These are phyloP conservation scores for Hydropsyche betteni DNA, from an alignment of 2,888 invertebrate genomes.

Conservation along the genomic window DNA sequence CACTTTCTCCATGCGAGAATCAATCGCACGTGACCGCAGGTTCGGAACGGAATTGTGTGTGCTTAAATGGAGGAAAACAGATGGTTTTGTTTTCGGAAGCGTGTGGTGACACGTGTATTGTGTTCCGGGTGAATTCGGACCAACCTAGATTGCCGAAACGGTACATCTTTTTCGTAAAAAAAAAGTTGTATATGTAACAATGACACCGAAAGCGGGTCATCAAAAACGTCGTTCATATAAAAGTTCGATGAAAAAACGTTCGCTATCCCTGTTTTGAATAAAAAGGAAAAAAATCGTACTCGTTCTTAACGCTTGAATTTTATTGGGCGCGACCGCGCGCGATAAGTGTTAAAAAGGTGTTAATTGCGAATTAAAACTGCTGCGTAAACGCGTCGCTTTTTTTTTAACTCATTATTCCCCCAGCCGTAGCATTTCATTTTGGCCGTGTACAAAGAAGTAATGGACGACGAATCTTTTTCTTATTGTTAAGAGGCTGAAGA, in stretches of 20 bases:
- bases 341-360: slow-evolving; percentile 4
- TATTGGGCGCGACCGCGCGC: background rate
- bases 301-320: background rate
- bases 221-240: background rate
- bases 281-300: background rate
- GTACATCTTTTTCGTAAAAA: slow-evolving; percentile 10
- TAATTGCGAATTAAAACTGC: background rate
- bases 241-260: background rate
- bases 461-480: slow-evolving; percentile 24
- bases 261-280: background rate
- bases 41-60: no score
- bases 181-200: background rate
- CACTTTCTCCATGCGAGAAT: background rate
- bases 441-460: slow-evolving; percentile 1
- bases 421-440: background rate
- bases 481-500: background rate
- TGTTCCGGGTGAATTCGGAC: slow-evolving; percentile 20
- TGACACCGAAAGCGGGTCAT: background rate
- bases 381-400: background rate
- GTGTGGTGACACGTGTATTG: background rate
- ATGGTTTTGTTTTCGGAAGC: no score
- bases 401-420: background rate
- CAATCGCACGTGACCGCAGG: no score
- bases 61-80: no score
- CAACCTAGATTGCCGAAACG: slow-evolving; percentile 20